Base-by-base conservation (phyloP, 2,888 invertebrate species). In the Dasypolia templi region DNA sequence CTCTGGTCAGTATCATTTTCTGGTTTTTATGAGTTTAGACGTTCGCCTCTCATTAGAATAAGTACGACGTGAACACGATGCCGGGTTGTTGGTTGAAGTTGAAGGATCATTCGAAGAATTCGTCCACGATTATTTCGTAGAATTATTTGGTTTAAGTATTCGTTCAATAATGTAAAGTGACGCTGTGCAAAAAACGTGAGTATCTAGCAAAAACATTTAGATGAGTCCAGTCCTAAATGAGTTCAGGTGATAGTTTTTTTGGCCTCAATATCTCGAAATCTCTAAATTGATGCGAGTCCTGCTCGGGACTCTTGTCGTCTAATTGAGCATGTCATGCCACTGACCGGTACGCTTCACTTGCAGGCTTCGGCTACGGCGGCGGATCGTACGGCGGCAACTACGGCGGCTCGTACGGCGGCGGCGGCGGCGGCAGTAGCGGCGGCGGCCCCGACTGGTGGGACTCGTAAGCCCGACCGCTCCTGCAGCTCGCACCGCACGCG, bases 401-500 rank as follows among this genome's bases (percentile, higher is more conserved):
- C 81, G 95, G 95, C 89, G 95, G 95, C 49, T 94, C 95, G 88
- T 95, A 95, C 92, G 92, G 94, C 87, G 94, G 96, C 81, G 94
- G 94, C 86, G 94, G 94, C 86, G 95, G 94, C 94, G 96, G 95
- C 92, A 92, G 93, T 87, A 89, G 92, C 89, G 89, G 94, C 92
- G 95, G 95, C 86, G 95, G 95, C 81, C 91, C 93, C 88, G 95
- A 95, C 94, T 96, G 96, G 96, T 96, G 96, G 95, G 94, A 95
- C 94, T 95, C 94, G 84, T 94, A 94, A 93, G 90, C 85, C 87
- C 77, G 49, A 61, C 84, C 83, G 81, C 83, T 78, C 82, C 79
- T 72, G 70, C 79, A 84, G 76, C 73, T 86, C 87, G 82, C 85
- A 87, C 87, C 87, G 88, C 86, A 81, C 78, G 79, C 77, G 87